Conservation (phyloP, 2,113 vertebrate genomes). For the Crypturellus undulatus region DNA sequence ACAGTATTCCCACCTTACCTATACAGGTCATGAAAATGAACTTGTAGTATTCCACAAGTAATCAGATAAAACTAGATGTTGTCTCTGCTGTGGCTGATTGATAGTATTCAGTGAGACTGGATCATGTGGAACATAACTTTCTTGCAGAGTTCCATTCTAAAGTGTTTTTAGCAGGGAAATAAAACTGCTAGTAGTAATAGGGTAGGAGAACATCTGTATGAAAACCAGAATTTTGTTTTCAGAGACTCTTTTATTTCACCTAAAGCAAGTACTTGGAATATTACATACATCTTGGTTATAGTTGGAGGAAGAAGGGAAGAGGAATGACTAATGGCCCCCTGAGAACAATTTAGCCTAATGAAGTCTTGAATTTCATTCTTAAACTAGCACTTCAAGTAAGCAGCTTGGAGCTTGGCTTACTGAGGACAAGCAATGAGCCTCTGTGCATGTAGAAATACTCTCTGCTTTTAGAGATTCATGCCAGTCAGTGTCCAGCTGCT, state of each 20-base stretch:
- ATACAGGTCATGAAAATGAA: background rate
- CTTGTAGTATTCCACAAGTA: background rate
- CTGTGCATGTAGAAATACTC: background rate
- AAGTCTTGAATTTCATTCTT: background rate
- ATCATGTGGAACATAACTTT: background rate
- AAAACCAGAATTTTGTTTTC: background rate
- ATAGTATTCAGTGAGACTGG: background rate
- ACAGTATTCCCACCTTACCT: background rate
- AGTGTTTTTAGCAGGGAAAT: background rate
- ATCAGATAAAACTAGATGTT: background rate
- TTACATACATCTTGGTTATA: background rate
- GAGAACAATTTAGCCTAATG: background rate
- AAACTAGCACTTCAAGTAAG: background rate
- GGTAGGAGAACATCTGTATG: background rate
- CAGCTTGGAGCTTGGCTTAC: background rate
- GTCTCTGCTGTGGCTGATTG: rapidly evolving
- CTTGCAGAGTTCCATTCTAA: background rate
- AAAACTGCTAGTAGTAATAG: background rate
- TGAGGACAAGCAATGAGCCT: background rate
- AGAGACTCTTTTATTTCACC: background rate
- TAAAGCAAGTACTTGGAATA: background rate
- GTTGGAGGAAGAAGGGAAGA: background rate
- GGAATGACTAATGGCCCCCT: background rate
- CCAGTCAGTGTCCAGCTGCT: background rate
- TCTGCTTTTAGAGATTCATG: background rate